These are phyloP conservation scores for Aplochiton taeniatus DNA, from an alignment of 2,797 vertebrate genomes.

Conservation along the genomic window DNA sequence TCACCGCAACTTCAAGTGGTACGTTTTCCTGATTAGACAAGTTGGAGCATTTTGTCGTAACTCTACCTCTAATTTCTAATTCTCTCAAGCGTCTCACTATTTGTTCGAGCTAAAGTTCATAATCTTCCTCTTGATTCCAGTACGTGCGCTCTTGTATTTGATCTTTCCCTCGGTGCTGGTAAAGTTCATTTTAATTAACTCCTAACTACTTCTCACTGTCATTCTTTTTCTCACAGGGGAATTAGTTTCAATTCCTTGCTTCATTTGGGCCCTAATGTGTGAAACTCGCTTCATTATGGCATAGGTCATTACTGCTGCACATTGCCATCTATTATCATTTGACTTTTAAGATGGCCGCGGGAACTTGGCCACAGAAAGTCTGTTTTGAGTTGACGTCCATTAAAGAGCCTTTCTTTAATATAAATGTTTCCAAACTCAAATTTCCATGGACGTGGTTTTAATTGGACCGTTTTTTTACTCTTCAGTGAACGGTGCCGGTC, in stretches of 20 bases:
- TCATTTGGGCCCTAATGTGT: conserved; percentile 11
- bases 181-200: conserved; percentile 44
- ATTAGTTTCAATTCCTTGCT: conserved; percentile 24
- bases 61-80: conserved; percentile 22
- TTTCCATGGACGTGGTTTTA: background rate
- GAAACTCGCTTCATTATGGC: conserved; percentile 25
- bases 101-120: conserved; percentile 42
- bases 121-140: conserved; percentile 35
- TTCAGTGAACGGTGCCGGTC: conserved; percentile 94
- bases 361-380: background rate
- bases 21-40: conserved; percentile 52
- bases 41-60: conserved; percentile 29
- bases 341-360: conserved; percentile 1
- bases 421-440: background rate
- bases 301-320: conserved; percentile 6
- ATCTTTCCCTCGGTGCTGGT: conserved; percentile 16
- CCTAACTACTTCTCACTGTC: conserved; percentile 9
- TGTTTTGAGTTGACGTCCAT: background rate
- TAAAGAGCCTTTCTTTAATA: background rate
- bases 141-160: conserved; percentile 25
- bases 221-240: conserved; percentile 18
- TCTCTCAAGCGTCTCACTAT: conserved; percentile 22
- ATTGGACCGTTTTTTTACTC: conserved; percentile 16
- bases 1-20: conserved; percentile 40
- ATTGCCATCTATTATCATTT: conserved; percentile 3